Conservation (phyloP, 2,888 invertebrate species). For the Eulithis prunata region DNA sequence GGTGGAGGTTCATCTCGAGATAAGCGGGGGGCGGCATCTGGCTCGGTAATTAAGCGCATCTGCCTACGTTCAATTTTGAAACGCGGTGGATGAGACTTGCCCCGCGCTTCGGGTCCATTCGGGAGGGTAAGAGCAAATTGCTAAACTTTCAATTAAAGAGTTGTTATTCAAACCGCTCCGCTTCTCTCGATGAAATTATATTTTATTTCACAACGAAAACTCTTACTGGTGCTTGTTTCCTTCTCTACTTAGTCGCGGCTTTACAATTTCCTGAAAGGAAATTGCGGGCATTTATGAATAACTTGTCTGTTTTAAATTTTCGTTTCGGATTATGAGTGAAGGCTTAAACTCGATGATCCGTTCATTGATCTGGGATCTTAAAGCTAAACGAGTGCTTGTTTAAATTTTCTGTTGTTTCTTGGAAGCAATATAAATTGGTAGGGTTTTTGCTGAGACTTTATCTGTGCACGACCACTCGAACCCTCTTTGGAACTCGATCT, state of each 20-base stretch:
- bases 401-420: conserved; percentile 36
- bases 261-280: conserved; percentile 64
- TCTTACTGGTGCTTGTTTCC: conserved; percentile 74
- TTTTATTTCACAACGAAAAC: conserved; percentile 77
- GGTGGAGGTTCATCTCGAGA: conserved; percentile 77
- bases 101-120: conserved; percentile 80
- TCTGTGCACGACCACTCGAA: conserved; percentile 41
- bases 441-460: conserved; percentile 41
- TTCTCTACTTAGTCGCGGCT: conserved; percentile 67
- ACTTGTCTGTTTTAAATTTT: conserved; percentile 59
- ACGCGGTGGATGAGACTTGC: conserved; percentile 79
- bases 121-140: conserved; percentile 82
- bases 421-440: conserved; percentile 38
- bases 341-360: conserved; percentile 46
- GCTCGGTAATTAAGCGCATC: conserved; percentile 82
- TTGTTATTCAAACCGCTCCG: conserved; percentile 82
- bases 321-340: conserved; percentile 41
- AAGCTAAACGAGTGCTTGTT: conserved; percentile 31
- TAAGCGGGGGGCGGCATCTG: conserved; percentile 77
- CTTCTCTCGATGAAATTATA: conserved; percentile 75
- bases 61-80: conserved; percentile 84
- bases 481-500: conserved; percentile 42
- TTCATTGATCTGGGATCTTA: conserved; percentile 40
- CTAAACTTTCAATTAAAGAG: conserved; percentile 85
- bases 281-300: conserved; percentile 64